phyloP scores from a whole-genome alignment of 2,113 vertebrate species.

The Campylorhamphus procurvoides region DNA sequence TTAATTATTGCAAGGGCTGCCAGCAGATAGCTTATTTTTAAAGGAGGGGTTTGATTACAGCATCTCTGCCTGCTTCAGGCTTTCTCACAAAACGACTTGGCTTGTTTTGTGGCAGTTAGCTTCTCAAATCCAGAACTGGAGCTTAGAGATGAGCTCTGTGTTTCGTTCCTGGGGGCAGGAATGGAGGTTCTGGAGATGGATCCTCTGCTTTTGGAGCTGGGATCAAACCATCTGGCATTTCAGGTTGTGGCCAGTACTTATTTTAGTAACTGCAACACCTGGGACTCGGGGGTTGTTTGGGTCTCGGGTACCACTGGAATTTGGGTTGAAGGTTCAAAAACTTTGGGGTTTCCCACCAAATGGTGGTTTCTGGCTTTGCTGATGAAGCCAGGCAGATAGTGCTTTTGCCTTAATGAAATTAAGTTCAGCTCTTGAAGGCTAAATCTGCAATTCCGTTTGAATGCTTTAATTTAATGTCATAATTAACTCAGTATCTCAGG shows the following conservation, averaged over 20 bases:
- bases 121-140: neutral
- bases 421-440: neutral
- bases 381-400: neutral
- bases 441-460: neutral
- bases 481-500: constrained; percentile 32
- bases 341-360: neutral
- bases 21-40: neutral
- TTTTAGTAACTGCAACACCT: neutral
- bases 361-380: neutral
- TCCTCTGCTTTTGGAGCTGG: neutral
- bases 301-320: neutral
- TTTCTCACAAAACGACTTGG: neutral
- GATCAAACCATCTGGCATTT: neutral
- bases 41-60: neutral
- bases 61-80: neutral
- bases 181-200: neutral
- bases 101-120: neutral
- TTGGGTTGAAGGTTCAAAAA: neutral
- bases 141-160: neutral
- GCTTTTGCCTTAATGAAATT: neutral
- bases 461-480: neutral
- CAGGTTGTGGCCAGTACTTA: neutral
- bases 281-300: neutral
- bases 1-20: neutral
- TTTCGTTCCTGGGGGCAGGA: neutral